Evolutionary conservation across 2,888 invertebrate species (phyloP), one percentile per base, ranked within the genome.

Genomic region (Baccha elongata): DNA sequence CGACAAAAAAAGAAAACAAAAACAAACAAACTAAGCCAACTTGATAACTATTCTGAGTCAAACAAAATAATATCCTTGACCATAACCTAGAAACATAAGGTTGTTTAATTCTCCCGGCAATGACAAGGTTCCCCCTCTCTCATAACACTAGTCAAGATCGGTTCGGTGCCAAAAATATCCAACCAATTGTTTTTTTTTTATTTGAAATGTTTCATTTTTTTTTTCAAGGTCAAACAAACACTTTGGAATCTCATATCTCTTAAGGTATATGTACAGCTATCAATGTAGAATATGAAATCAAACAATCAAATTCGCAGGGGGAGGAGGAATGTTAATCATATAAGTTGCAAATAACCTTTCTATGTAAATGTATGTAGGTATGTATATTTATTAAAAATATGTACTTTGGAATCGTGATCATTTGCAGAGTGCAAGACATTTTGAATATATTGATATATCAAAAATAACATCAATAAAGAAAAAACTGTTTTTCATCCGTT

Each of bases 61-160:
- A 74, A 53, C 37, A 67, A 35, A 23, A 53, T n/a, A 67, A 52
- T 64, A 58, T 80, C 80, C 80, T 80, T 80, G 80, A 74, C 80
- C 80, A 74, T 80, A 80, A 80, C 80, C 80, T 80, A 74, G 80
- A 52, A 68, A 74, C n/a, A n/a, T n/a, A n/a, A n/a, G n/a, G 50
- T 74, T 64, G 10, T 62, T 53, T 53, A 17, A 46, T 37, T 46
- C 60, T 60, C 44, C 29, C 8, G 8, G 4, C 29, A 6, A 1
- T 32, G 8, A 10, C 53, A n/a, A n/a, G n/a, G n/a, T n/a, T 65
- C 23, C 15, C 23, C 15, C 10, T 46, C 65, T 78, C 50, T 7
- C 15, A 55, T 64, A 80, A 7, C 1, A 80, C 35, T 74, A 69
- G 80, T 80, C 80, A 80, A 80, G 80, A 74, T 74, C 80, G 64